These are phyloP conservation scores for Apodemia mormo DNA, from an alignment of 2,888 invertebrate genomes.

Conservation along the genomic window DNA sequence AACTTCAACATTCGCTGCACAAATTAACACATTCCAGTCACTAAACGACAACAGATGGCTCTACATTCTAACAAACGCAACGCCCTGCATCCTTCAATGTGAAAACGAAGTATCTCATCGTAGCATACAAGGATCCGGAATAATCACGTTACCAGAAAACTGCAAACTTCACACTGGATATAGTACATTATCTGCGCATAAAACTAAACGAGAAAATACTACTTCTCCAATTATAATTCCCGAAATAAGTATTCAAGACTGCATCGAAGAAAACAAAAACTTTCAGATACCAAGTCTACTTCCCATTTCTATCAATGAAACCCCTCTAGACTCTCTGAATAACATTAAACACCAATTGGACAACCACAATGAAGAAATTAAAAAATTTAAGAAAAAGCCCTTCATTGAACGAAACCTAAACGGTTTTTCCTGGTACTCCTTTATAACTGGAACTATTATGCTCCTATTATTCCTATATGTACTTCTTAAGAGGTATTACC, in stretches of 20 bases:
- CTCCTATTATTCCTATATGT: background rate
- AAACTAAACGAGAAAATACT: slow-evolving; percentile 31
- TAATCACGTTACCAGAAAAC: slow-evolving; percentile 29
- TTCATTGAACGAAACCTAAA: background rate
- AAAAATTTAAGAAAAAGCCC: background rate
- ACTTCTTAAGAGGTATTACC: background rate
- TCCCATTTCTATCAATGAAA: slow-evolving; percentile 35
- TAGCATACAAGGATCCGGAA: slow-evolving; percentile 33
- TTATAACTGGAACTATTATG: background rate
- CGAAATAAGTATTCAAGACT: slow-evolving; percentile 36
- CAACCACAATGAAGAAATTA: slow-evolving; percentile 15
- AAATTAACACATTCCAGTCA: slow-evolving; percentile 37
- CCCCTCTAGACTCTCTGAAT: slow-evolving; percentile 32
- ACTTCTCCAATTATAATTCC: slow-evolving; percentile 34
- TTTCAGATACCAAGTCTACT: slow-evolving; percentile 23
- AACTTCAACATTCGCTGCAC: slow-evolving; percentile 35
- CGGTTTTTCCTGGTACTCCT: background rate
- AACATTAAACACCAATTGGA: slow-evolving; percentile 32
- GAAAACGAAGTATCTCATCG: slow-evolving; percentile 30
- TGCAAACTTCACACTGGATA: slow-evolving; percentile 38
- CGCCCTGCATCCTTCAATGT: slow-evolving; percentile 33
- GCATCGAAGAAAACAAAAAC: slow-evolving; percentile 27
- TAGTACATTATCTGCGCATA: slow-evolving; percentile 35
- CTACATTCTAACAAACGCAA: slow-evolving; percentile 31
- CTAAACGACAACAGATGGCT: slow-evolving; percentile 36